Base-by-base conservation (phyloP, 35 echinoderm and acorn worm species). In the Eucidaris tribuloides region DNA sequence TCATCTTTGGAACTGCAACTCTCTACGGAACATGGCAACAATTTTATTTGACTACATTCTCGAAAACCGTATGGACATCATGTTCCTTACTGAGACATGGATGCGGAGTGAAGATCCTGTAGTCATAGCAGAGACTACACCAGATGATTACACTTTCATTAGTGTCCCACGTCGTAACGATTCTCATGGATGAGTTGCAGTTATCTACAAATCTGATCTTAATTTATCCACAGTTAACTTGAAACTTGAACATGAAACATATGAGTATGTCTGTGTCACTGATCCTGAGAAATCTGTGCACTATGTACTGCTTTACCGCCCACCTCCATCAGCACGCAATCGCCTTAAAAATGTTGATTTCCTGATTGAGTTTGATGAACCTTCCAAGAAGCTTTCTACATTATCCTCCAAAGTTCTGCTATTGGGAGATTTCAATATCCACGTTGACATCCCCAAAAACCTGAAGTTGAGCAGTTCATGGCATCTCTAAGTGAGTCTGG, bases 281-380 rank as follows among this genome's bases (percentile, higher is more conserved):
- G n/a, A n/a, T n/a, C n/a, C n/a, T n/a, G n/a, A n/a, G 52, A 65
- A 66, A 33, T 17, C 35, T 9, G 49, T 81, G 30, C 59, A 63
- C 37, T 81, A 42, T 46, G 24, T 81, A 28, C 6, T 81, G 3
- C 45, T 88, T 81, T 88, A 88, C 40, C 49, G 76, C 7, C 86
- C n/a, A n/a, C n/a, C n/a, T n/a, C n/a, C n/a, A n/a, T n/a, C n/a
- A n/a, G n/a, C n/a, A n/a, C n/a, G n/a, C 76, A 80, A 87, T 62
- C 31, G 71, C 20, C 40, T 80, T 20, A 7, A 24, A 36, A 65
- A 35, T 30, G 19, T 54, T 2, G 76, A 32, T 24, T 83, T 89
- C 45, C 37, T 89, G 25, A 22, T 40, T 15, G 65, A n/a, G n/a
- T n/a, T n/a, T n/a, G n/a, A n/a, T n/a, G n/a, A n/a, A n/a, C n/a